phyloP scores from a whole-genome alignment of 2,113 vertebrate species.

The Mastomys natalensis region DNA sequence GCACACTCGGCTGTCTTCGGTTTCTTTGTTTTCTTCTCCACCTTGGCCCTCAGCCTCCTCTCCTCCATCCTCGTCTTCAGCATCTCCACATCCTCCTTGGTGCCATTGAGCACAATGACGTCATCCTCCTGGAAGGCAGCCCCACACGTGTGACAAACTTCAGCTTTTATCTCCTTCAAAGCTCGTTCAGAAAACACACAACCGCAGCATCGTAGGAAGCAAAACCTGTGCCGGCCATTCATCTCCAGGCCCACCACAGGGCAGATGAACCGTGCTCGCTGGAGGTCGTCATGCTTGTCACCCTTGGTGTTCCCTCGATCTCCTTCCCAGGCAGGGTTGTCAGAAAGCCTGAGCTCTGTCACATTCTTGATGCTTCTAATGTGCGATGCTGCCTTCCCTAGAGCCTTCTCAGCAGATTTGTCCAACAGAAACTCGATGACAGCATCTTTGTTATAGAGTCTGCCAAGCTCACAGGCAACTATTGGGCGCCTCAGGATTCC shows the following conservation, averaged over 20 bases:
- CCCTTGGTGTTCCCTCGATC: slow-evolving; percentile 94
- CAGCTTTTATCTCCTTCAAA: slow-evolving; percentile 95
- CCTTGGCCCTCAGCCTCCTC: slow-evolving; percentile 89
- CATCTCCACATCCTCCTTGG: slow-evolving; percentile 92
- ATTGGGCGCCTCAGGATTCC: slow-evolving; percentile 94
- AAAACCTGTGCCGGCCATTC: slow-evolving; percentile 98
- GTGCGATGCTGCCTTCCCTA: slow-evolving; percentile 91
- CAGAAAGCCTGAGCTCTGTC: slow-evolving; percentile 94
- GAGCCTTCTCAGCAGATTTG: slow-evolving; percentile 95
- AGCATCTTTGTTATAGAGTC: slow-evolving; percentile 97
- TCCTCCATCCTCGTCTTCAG: slow-evolving; percentile 93
- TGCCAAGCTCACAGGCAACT: slow-evolving; percentile 96
- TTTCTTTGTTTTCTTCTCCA: no score
- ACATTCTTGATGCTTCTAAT: slow-evolving; percentile 97
- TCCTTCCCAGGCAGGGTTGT: slow-evolving; percentile 96
- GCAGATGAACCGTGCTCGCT: slow-evolving; percentile 95
- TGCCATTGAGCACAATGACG: slow-evolving; percentile 93
- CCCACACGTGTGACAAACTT: slow-evolving; percentile 98
- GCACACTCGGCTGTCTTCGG: no score
- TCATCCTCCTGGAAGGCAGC: slow-evolving; percentile 92
- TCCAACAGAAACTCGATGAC: slow-evolving; percentile 97
- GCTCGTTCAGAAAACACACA: slow-evolving; percentile 98
- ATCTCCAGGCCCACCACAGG: slow-evolving; percentile 98
- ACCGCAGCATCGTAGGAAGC: slow-evolving; percentile 94
- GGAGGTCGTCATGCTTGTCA: slow-evolving; percentile 94